Evolutionary conservation across 2,888 invertebrate species (phyloP).

Genomic region (Hirtodrosophila histrioides): DNA sequence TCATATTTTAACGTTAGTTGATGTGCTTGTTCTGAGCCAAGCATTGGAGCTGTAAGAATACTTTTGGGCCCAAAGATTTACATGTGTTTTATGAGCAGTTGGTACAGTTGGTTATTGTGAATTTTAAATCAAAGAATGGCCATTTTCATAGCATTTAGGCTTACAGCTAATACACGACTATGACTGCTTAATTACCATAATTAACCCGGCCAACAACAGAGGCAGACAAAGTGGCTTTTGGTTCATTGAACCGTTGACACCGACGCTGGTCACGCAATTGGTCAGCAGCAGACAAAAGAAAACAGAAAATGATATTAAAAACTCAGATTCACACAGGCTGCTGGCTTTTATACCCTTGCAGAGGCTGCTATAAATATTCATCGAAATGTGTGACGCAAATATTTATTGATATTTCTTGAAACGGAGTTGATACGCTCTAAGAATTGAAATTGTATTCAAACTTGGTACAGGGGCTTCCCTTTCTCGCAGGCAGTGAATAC

Average conservation of each 20-base stretch:
- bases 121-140: constrained; percentile 39
- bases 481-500: no score
- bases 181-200: constrained; percentile 66
- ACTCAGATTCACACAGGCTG: constrained; percentile 17
- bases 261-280: constrained; percentile 61
- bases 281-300: constrained; percentile 23
- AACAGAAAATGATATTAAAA: constrained; percentile 31
- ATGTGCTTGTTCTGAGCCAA: neutral
- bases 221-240: constrained; percentile 14
- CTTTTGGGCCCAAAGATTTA: neutral
- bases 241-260: constrained; percentile 66
- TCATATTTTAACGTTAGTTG: neutral
- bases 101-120: constrained; percentile 16
- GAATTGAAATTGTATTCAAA: no score
- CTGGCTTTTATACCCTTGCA: constrained; percentile 1
- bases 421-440: no score
- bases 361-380: neutral
- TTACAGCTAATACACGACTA: constrained; percentile 22
- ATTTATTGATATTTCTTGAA: no score
- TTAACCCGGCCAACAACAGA: constrained; percentile 46
- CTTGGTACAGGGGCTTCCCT: no score
- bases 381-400: no score
- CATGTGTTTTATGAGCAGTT: constrained; percentile 3
- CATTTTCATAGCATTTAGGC: constrained; percentile 54
- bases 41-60: no score